phyloP scores from a whole-genome alignment of 2,888 invertebrate genomes.

The Amphiduros pacificus region DNA sequence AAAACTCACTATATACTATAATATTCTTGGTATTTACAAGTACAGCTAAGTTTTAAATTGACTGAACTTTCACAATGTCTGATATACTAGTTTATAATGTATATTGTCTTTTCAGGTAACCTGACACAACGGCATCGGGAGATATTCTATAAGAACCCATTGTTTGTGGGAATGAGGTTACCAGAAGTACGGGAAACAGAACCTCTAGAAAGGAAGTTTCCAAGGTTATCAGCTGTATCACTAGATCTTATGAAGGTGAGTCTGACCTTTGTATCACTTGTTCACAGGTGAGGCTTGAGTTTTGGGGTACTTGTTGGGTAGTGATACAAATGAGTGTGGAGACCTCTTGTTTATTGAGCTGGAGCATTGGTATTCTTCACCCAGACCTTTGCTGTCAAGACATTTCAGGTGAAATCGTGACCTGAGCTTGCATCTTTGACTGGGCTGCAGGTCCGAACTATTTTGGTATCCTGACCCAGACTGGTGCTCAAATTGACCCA shows the following conservation, averaged over 20 bases:
- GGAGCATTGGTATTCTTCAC: no score
- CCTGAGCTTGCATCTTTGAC: no score
- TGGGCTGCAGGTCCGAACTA: no score
- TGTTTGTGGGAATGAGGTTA: constrained; percentile 57
- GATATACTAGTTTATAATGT: background rate
- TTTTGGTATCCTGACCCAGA: no score
- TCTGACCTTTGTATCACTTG: background rate
- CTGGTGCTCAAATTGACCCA: no score
- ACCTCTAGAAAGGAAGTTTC: constrained; percentile 54
- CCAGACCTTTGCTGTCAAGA: no score
- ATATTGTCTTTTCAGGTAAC: constrained; percentile 43
- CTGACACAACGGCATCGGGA: constrained; percentile 55
- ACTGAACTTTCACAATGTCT: background rate
- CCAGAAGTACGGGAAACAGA: constrained; percentile 54
- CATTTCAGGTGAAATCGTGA: no score
- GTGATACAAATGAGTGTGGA: no score
- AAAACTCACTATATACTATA: background rate
- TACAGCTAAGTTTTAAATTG: background rate
- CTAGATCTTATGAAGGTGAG: no score
- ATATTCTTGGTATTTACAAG: background rate
- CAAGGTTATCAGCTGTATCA: constrained; percentile 59
- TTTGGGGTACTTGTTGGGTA: no score
- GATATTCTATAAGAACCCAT: constrained; percentile 56
- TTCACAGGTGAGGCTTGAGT: no score
- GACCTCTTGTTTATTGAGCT: no score